These are phyloP conservation scores for Pinna nobilis DNA, from an alignment of 1,140 invertebrate genomes.

Conservation along the genomic window DNA sequence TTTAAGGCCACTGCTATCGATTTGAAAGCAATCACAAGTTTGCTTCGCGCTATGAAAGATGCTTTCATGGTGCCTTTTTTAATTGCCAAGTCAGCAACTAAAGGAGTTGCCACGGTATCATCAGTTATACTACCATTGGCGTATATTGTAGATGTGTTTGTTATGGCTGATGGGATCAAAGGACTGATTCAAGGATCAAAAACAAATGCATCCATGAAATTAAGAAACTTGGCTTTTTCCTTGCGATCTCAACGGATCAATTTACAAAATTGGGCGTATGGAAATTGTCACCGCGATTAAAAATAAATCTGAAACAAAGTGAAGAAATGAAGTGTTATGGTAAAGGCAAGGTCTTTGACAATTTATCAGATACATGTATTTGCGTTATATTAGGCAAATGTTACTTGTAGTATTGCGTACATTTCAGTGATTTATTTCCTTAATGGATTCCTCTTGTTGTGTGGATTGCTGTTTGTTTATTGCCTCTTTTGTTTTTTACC, in stretches of 20 bases:
- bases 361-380: no score
- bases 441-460: no score
- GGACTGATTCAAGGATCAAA: constrained; percentile 10
- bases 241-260: constrained; percentile 1
- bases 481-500: no score
- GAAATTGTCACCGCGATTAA: no score
- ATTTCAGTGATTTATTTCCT: no score
- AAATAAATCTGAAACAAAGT: no score
- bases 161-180: background rate
- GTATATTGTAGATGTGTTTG: background rate
- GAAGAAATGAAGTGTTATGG: no score
- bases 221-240: background rate
- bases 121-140: background rate
- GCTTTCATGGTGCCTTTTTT: background rate
- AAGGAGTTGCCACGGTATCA: background rate
- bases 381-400: no score
- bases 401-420: no score
- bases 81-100: background rate
- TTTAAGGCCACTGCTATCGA: background rate
- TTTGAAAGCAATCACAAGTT: background rate
- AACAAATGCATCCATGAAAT: background rate
- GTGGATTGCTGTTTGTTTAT: no score
- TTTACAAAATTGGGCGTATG: constrained; percentile 7
- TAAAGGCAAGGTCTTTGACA: no score
- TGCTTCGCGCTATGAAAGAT: background rate